These are phyloP conservation scores for Callocephalon fimbriatum DNA, from an alignment of 2,113 vertebrate genomes.

Conservation along the genomic window DNA sequence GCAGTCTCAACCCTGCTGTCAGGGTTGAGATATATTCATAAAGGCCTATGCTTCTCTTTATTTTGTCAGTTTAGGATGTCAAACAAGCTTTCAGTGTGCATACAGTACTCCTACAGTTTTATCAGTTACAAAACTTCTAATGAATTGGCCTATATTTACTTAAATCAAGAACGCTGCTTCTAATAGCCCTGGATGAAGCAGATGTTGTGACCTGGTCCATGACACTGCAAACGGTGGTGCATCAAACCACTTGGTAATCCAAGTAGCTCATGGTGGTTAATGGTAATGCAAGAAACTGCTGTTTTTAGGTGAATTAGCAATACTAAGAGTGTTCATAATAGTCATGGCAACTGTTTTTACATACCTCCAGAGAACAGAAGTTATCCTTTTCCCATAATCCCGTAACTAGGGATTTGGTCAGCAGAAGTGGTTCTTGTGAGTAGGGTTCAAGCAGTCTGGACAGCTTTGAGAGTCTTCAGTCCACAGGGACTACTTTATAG, in stretches of 20 bases:
- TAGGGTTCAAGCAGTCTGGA: not conserved
- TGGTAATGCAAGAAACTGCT: not conserved
- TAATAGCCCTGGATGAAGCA: not conserved
- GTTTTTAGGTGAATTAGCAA: not conserved
- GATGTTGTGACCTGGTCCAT: not conserved
- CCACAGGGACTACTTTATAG: not conserved
- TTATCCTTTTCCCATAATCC: not conserved
- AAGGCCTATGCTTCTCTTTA: not conserved
- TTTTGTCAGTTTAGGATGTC: not conserved
- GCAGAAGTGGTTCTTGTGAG: not conserved
- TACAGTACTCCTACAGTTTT: not conserved
- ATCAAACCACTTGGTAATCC: not conserved
- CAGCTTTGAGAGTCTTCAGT: not conserved
- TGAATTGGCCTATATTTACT: not conserved
- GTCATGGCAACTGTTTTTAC: not conserved
- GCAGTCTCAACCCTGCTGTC: not conserved
- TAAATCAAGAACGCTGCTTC: not conserved
- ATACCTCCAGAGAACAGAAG: not conserved
- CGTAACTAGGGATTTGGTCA: not conserved
- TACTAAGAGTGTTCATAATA: not conserved
- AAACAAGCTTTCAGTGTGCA: not conserved
- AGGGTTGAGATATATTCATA: not conserved
- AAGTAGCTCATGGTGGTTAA: not conserved
- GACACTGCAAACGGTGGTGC: not conserved
- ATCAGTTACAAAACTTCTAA: not conserved